Base-by-base conservation (phyloP, 2,113 vertebrate genomes). In the Xenopus laevis region DNA sequence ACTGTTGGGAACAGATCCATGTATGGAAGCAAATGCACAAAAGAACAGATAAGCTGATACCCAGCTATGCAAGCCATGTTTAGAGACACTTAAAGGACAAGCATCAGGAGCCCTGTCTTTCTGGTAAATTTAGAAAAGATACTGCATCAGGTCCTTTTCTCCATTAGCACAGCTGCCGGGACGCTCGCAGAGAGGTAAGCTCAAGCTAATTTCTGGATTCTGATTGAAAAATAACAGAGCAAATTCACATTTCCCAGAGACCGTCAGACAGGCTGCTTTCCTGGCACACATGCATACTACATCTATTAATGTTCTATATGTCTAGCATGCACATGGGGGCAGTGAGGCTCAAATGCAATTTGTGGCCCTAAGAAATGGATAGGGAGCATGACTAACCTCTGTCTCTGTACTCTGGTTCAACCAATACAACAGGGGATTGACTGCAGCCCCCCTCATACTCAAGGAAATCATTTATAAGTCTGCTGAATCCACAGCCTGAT, bases 1-100 rank as follows among this genome's bases (percentile, higher is more conserved):
- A 88, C 89, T 87, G 89, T 90, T 87, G 90, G 92, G 91, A 90
- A 86, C 90, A 92, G 87, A 89, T 88, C 96, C 96, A 96, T 98
- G 94, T 97, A 98, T 93, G 96, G 96, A 93, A 94, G 93, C 85
- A 87, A 89, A 84, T 89, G 85, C 86, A 81, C 88, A 91, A 91
- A 89, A 88, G 86, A 85, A 84, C 74, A 89, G 96, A 98, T 98
- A 97, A 96, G 94, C 90, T 84, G 92, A 85, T 81, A 90, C 86
- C 84, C 91, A 92, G 90, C 90, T 84, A 88, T 90, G 93, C 92
- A 83, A 92, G 90, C 93, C 94, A 92, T 94, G 91, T 92, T 95
- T 91, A 94, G 93, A 94, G 92, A 89, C 91, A 89, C 91, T 91
- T 91, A 87, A 87, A 91, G 90, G 87, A 92, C 89, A 90, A 88